Conservation (phyloP, 2,113 vertebrate genomes). For the Prolemur simus region DNA sequence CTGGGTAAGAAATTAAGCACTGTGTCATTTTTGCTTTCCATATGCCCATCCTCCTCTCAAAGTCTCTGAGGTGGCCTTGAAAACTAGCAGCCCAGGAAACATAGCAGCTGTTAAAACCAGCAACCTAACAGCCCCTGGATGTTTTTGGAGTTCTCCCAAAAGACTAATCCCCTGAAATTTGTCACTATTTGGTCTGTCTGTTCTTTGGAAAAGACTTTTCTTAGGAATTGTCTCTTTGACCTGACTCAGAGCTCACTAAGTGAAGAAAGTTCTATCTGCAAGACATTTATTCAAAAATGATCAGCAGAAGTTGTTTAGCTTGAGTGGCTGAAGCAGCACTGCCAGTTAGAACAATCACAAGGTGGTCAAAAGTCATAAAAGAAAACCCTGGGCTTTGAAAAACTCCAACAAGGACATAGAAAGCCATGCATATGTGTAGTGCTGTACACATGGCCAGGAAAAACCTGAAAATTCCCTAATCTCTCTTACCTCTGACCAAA, state of each 20-base stretch:
- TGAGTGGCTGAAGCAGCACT: background rate
- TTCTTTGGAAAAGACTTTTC: background rate
- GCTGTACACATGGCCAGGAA: background rate
- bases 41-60: background rate
- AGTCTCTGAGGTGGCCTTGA: background rate
- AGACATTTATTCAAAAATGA: background rate
- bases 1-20: background rate
- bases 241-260: background rate
- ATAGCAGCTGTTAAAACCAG: background rate
- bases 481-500: background rate
- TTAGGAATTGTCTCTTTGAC: background rate
- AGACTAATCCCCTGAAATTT: background rate
- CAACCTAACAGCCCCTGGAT: too few relatives aligned
- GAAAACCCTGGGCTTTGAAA: background rate
- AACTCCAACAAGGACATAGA: background rate
- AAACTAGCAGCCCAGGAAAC: background rate
- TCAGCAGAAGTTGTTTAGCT: background rate
- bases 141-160: background rate
- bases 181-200: background rate
- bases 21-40: background rate
- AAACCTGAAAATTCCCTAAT: background rate
- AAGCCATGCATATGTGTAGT: accelerated
- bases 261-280: background rate
- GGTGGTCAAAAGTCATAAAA: background rate
- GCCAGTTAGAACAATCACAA: background rate